Conservation (phyloP, 2,797 vertebrate species). For the Tadarida brasiliensis region DNA sequence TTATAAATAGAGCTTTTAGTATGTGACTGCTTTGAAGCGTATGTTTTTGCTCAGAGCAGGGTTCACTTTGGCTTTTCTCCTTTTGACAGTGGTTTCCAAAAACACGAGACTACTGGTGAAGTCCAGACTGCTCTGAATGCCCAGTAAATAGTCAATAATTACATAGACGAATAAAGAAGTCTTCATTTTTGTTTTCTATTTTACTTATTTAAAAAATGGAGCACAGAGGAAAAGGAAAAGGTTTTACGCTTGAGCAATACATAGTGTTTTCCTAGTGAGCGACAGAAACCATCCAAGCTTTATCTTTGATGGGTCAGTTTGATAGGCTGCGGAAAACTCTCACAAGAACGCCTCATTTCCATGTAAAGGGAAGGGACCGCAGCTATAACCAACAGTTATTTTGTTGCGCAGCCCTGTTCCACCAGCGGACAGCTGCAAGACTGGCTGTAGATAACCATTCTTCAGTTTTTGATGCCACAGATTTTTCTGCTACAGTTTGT, state of each 20-base stretch:
- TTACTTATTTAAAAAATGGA: slow-evolving; percentile 53
- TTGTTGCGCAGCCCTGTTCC: slow-evolving; percentile 67
- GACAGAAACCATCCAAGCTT: not conserved
- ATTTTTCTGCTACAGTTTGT: slow-evolving; percentile 67
- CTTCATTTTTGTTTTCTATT: not conserved
- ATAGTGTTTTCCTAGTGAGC: not conserved
- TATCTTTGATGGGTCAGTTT: not conserved
- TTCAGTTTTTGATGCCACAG: slow-evolving; percentile 77
- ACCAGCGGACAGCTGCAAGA: slow-evolving; percentile 61
- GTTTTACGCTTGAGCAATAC: not conserved
- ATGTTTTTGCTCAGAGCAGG: not conserved
- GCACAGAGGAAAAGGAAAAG: not conserved
- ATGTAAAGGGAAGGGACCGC: slow-evolving; percentile 67
- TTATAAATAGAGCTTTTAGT: not conserved
- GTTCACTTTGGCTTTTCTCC: not conserved
- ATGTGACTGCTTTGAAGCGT: not conserved
- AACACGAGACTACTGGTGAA: not conserved
- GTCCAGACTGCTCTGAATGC: not conserved
- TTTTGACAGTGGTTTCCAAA: not conserved
- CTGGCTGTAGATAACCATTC: slow-evolving; percentile 64
- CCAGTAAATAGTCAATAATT: not conserved
- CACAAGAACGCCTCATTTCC: slow-evolving; percentile 32
- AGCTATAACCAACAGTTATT: slow-evolving; percentile 70
- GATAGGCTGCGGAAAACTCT: slow-evolving; percentile 24
- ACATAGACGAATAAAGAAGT: not conserved